Percentiles rank a stretch among this genome's conserved stretches.
Conservation (phyloP, 1,140 invertebrate genomes). For the Chironomus striatipennis region DNA sequence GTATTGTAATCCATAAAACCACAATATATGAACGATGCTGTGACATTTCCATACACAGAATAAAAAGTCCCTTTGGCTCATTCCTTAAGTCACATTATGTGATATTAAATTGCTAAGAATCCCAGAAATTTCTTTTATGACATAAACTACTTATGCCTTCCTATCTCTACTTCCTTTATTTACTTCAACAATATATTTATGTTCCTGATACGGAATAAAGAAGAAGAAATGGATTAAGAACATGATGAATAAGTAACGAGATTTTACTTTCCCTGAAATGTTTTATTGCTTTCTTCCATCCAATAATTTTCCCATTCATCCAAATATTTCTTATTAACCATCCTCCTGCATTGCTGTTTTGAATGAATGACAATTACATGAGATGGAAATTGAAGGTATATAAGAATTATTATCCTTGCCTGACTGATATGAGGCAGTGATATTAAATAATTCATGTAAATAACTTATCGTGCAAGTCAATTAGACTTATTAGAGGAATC, state of each 20-base stretch:
- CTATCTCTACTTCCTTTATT: constrained; percentile 10
- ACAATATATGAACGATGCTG: background rate
- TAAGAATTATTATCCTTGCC: background rate
- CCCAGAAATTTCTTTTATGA: background rate
- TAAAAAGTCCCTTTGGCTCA: background rate
- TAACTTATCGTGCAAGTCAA: background rate
- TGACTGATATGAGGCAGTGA: background rate
- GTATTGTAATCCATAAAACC: background rate
- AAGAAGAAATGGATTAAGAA: constrained; percentile 18
- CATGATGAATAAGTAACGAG: constrained; percentile 22
- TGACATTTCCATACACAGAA: background rate
- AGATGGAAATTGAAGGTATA: background rate
- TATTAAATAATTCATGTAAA: background rate
- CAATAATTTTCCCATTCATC: background rate
- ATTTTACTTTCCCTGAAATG: constrained; percentile 1
- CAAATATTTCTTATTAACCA: background rate
- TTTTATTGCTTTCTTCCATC: constrained; percentile 18
- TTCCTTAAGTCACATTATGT: background rate
- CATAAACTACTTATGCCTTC: background rate
- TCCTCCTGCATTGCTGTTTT: background rate
- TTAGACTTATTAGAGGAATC: background rate
- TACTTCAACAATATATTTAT: background rate
- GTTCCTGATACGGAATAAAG: background rate
- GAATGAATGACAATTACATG: constrained; percentile 16
- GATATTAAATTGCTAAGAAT: too few species aligned